Evolutionary conservation across 2,113 vertebrate species (phyloP).

Genomic region (Chrysemys picta): DNA sequence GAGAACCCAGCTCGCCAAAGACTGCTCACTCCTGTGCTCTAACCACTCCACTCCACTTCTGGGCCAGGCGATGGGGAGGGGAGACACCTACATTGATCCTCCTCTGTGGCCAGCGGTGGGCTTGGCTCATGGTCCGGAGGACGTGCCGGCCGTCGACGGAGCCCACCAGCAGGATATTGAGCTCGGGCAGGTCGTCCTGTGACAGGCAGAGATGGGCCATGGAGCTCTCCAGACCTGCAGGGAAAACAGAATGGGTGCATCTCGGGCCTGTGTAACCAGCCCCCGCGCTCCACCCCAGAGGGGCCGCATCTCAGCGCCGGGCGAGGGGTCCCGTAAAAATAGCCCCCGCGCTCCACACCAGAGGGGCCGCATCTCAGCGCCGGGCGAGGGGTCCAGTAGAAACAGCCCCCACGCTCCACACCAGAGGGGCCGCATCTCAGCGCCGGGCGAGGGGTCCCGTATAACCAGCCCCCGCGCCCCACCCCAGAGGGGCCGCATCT

Average conservation of each 20-base stretch:
- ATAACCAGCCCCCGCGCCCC: too few species aligned
- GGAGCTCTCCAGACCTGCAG: constrained; percentile 13
- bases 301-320: too few species aligned
- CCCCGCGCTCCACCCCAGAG: too few species aligned
- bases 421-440: too few species aligned
- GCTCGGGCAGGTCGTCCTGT: constrained; percentile 56
- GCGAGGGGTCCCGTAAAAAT: too few species aligned
- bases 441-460: too few species aligned
- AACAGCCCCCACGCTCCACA: too few species aligned
- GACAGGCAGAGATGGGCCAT: not conserved
- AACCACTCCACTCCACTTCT: not conserved
- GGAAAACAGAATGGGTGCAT: not conserved
- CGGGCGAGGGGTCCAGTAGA: too few species aligned
- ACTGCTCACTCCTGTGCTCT: not conserved
- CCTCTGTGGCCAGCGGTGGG: constrained; percentile 61
- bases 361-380: too few species aligned
- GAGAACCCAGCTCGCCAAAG: not conserved
- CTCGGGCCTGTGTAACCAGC: not conserved
- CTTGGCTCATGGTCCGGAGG: constrained; percentile 82
- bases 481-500: too few species aligned
- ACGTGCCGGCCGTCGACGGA: constrained; percentile 88
- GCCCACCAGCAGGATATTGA: constrained; percentile 85
- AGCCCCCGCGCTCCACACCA: too few species aligned
- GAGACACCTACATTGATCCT: constrained; percentile 67
- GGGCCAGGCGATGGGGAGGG: not conserved